A percentile compares a stretch with the other conserved stretches of the same genome.
Evolutionary conservation across 2,113 vertebrate genomes (phyloP).

Genomic region (Cottus gobio): DNA sequence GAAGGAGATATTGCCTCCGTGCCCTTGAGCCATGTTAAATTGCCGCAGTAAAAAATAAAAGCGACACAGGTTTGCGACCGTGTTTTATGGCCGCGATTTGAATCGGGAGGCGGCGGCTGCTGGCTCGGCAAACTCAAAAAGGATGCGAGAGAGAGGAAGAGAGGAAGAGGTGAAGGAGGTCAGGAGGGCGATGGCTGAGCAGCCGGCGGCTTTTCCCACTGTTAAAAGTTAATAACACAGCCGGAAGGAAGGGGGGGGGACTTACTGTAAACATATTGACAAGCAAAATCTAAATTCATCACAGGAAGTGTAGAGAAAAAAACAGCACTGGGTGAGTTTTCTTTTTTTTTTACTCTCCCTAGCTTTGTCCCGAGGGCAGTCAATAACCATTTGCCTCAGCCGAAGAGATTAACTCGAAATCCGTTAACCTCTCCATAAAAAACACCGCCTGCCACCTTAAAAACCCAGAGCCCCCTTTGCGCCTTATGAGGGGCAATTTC

Average conservation of each 20-base stretch:
- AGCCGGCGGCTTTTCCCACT: slow-evolving; percentile 35
- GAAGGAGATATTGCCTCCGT: slow-evolving; percentile 67
- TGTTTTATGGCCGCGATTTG: slow-evolving; percentile 69
- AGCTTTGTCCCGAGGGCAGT: slow-evolving; percentile 62
- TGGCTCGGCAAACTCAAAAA: slow-evolving; percentile 60
- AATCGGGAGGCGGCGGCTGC: slow-evolving; percentile 52
- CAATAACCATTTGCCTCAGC: slow-evolving; percentile 74
- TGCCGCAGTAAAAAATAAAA: slow-evolving; percentile 76
- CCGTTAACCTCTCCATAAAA: slow-evolving; percentile 76
- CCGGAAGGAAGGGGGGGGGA: slow-evolving; percentile 26
- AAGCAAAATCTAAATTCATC: slow-evolving; percentile 65
- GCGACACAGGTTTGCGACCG: slow-evolving; percentile 69
- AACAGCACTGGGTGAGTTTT: slow-evolving; percentile 16
- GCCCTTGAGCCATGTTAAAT: slow-evolving; percentile 80
- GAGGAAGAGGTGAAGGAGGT: slow-evolving; percentile 11
- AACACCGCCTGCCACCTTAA: slow-evolving; percentile 64
- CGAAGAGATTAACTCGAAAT: slow-evolving; percentile 77
- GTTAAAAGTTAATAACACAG: slow-evolving; percentile 50
- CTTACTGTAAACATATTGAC: slow-evolving; percentile 64
- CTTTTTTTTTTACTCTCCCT: slow-evolving; percentile 14
- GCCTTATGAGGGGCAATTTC: slow-evolving; percentile 74
- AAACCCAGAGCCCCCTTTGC: slow-evolving; percentile 45
- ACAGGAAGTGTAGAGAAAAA: slow-evolving; percentile 15
- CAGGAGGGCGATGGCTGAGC: slow-evolving; percentile 17
- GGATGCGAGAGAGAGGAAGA: too few species aligned